These are phyloP conservation scores for Chaenogobius annularis DNA, from an alignment of 2,113 vertebrate genomes.

Conservation along the genomic window DNA sequence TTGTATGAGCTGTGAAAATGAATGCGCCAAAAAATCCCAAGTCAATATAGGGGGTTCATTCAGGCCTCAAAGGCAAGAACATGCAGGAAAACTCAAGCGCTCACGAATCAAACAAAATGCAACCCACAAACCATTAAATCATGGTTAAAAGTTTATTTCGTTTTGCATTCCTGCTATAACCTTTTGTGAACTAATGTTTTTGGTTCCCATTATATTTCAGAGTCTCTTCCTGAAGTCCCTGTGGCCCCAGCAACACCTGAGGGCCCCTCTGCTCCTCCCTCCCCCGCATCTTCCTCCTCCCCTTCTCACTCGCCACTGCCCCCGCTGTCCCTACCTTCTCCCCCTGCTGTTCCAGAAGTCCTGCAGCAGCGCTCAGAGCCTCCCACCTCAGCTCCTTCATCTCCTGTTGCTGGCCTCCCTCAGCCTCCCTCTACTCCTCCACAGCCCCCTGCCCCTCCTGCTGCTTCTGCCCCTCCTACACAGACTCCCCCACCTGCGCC, in stretches of 20 bases:
- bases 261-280: slow-evolving; percentile 52
- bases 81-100: too few relatives aligned
- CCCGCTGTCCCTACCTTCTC: slow-evolving; percentile 66
- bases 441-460: slow-evolving; percentile 17
- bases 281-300: slow-evolving; percentile 56
- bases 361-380: slow-evolving; percentile 54
- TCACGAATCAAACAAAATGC: too few relatives aligned
- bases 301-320: slow-evolving; percentile 64
- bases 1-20: too few relatives aligned
- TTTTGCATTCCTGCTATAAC: too few relatives aligned
- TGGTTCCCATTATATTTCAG: slow-evolving; percentile 41
- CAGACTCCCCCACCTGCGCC: slow-evolving; percentile 35
- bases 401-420: slow-evolving; percentile 30
- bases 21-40: too few relatives aligned
- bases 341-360: slow-evolving; percentile 69
- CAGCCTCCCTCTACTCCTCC: slow-evolving; percentile 15
- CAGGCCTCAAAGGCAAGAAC: too few relatives aligned
- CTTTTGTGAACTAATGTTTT: slow-evolving; percentile 1
- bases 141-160: too few relatives aligned
- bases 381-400: slow-evolving; percentile 39
- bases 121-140: too few relatives aligned
- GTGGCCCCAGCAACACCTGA: slow-evolving; percentile 53
- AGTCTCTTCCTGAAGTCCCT: slow-evolving; percentile 60
- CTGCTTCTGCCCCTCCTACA: slow-evolving; percentile 43
- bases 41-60: too few relatives aligned